These are phyloP conservation scores for Karalla daura DNA, from an alignment of 2,797 vertebrate species.

Conservation along the genomic window DNA sequence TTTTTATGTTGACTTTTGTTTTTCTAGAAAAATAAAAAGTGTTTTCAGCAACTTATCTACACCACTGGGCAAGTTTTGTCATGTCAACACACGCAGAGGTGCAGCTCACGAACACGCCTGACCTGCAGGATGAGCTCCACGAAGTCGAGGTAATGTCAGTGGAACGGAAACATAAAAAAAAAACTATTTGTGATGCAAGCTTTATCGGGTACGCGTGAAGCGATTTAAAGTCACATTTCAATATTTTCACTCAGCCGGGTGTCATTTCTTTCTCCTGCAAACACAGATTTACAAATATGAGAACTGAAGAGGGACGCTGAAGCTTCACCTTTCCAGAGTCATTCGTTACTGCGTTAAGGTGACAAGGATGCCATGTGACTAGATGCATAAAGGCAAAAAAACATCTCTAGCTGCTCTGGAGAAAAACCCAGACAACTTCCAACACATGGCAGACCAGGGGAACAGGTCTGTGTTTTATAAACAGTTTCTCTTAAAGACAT, in stretches of 20 bases:
- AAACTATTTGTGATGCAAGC: too few species aligned
- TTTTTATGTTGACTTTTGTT: slow-evolving; percentile 50
- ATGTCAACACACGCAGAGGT: neutral
- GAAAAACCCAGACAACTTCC: neutral
- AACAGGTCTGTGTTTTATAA: neutral
- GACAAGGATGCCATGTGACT: neutral
- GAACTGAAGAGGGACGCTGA: too few species aligned
- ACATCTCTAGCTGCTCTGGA: neutral
- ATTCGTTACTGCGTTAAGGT: too few species aligned
- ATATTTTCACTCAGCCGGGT: too few species aligned
- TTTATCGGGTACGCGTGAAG: too few species aligned
- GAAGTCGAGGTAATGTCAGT: too few species aligned
- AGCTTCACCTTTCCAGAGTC: too few species aligned
- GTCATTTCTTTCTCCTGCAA: too few species aligned
- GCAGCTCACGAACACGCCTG: neutral
- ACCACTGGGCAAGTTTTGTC: slow-evolving; percentile 6
- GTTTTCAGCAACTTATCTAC: slow-evolving; percentile 62
- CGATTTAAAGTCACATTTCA: too few species aligned
- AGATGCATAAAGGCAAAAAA: neutral
- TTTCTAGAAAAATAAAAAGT: slow-evolving; percentile 77
- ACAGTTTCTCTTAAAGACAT: neutral
- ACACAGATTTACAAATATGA: too few species aligned
- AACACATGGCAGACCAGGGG: neutral
- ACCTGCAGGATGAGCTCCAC: too few species aligned
- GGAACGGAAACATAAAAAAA: too few species aligned